Base-by-base conservation (phyloP, 1,140 invertebrate species). In the Drosophila orosa region DNA sequence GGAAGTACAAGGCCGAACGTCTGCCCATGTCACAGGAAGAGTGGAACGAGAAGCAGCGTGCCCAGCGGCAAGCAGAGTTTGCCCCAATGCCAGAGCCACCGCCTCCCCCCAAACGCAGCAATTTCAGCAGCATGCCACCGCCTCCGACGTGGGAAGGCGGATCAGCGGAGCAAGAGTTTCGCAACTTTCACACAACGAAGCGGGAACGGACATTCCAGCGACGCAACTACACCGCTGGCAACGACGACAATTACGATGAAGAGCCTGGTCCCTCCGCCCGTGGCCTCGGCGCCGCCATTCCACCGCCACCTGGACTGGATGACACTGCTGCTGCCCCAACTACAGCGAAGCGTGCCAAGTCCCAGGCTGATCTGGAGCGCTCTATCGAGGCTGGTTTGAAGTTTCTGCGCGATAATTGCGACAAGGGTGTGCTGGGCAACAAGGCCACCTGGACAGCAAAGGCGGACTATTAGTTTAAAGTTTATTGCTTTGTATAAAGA, bases 41-140 rank as follows among this genome's bases (percentile, higher is more conserved):
- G 92, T 97, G 96, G 95, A 94, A 96, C 12, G 93, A 96, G 60
- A 95, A 96, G 79, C 94, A 96, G 89, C 93, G 96, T 56, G 91
- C 93, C 66, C 94, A 96, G 80, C 93, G 96, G 62, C 92, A 92
- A 10, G 59, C 93, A 7, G 95, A 97, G 90, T 97, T 97, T 92
- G 96, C 95, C 2, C 95, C 95, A 6, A 48, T 75, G n/a, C 69
- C 84, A 15, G 78, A 92, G 22, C 33, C 37, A 10, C 2, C 25
- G 17, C 5, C 50, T 6, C 13, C 58, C 8, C 61, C 74, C 0
- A 85, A 80, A 61, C 65, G 90, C 35, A 81, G 74, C 66, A 84
- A 92, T 35, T 92, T 93, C 42, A 92, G 55, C 72, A 93, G 82
- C 44, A 48, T 75, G 55, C 60, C 76, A 7, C 60, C 61, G 3